Evolutionary conservation across 92 coral and sea anemone species (phyloP).

Genomic region (Epizoanthus fatuus): DNA sequence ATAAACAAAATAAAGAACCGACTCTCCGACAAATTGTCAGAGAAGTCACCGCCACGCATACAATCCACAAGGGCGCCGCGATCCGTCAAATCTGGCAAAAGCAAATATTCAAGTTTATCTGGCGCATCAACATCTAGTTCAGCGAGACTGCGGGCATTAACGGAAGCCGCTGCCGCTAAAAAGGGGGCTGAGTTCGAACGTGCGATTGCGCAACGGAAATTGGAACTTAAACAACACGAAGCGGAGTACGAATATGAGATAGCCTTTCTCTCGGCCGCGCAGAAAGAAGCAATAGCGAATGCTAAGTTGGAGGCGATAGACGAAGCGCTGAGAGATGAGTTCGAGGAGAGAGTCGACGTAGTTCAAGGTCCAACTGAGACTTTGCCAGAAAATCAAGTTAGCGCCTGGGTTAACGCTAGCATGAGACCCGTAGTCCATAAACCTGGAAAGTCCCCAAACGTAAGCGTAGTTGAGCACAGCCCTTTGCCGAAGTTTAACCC

Average conservation of each 20-base stretch:
- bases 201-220: constrained; percentile 41
- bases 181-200: constrained; percentile 46
- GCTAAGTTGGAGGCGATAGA: constrained; percentile 28
- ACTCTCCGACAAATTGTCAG: constrained; percentile 46
- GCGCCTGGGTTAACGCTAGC: constrained; percentile 27
- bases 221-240: constrained; percentile 48
- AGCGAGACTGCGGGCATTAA: constrained; percentile 27
- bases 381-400: constrained; percentile 4
- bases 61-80: background rate
- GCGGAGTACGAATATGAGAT: constrained; percentile 56
- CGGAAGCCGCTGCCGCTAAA: constrained; percentile 68
- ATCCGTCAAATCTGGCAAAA: constrained; percentile 7
- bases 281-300: constrained; percentile 32
- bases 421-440: constrained; percentile 16
- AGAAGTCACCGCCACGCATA: constrained; percentile 11
- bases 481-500: background rate
- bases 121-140: constrained; percentile 16
- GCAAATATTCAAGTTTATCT: constrained; percentile 2
- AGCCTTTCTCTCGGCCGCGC: constrained; percentile 39
- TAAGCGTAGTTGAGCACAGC: background rate
- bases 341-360: constrained; percentile 11
- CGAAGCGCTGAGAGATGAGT: constrained; percentile 17
- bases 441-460: background rate
- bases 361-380: background rate
- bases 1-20: constrained; percentile 43